Conservation (phyloP, 2,797 vertebrate species). For the Gymnopithys bicolor region DNA sequence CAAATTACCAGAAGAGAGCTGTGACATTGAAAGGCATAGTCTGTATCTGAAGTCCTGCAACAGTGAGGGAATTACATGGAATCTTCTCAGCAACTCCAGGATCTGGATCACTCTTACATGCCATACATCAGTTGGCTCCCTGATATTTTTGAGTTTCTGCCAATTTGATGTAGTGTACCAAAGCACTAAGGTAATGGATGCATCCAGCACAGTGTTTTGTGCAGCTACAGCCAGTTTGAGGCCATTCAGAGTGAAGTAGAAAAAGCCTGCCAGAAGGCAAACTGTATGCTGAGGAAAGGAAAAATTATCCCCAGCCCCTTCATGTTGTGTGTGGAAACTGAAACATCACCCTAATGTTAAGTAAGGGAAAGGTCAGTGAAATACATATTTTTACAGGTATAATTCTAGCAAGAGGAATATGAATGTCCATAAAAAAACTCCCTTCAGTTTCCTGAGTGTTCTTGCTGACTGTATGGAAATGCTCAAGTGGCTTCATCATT, state of each 20-base stretch:
- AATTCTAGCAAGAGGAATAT: background rate
- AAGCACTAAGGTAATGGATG: background rate
- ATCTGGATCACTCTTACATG: fast-evolving
- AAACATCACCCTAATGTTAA: background rate
- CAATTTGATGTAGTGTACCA: background rate
- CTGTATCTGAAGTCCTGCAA: background rate
- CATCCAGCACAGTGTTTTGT: background rate
- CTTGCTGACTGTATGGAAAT: background rate
- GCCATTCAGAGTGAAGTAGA: background rate
- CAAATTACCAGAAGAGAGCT: background rate
- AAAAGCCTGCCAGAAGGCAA: background rate
- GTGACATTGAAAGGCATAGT: background rate
- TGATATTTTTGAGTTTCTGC: background rate
- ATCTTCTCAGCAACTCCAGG: background rate
- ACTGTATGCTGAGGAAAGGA: fast-evolving
- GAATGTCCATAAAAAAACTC: background rate
- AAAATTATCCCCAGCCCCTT: background rate
- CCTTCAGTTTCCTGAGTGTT: background rate
- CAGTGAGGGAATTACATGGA: background rate
- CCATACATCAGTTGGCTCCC: background rate
- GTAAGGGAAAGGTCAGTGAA: background rate
- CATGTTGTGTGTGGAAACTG: background rate
- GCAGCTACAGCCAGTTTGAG: background rate
- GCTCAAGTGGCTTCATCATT: background rate
- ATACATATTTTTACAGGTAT: background rate